Percentiles rank a stretch among this genome's conserved stretches.
Evolutionary conservation across 2,888 invertebrate species (phyloP).

Genomic region (Drosophila rellima): DNA sequence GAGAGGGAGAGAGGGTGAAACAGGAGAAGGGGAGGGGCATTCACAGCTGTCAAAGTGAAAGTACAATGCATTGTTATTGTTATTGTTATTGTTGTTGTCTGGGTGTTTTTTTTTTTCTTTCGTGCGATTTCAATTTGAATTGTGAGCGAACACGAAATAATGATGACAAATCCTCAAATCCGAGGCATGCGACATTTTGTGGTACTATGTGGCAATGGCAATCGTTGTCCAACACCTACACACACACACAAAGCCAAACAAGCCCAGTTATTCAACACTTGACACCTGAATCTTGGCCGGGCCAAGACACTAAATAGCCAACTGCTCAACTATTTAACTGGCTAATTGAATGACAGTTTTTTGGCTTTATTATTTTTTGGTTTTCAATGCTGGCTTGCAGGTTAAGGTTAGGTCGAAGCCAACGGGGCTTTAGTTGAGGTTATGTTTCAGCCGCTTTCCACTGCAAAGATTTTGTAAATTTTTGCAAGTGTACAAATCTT

Average conservation of each 20-base stretch:
- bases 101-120: conserved; percentile 30
- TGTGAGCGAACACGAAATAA: conserved; percentile 43
- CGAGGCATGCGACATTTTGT: conserved; percentile 6
- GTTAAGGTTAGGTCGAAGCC: conserved; percentile 25
- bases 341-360: conserved; percentile 5
- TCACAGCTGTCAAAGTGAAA: conserved; percentile 62
- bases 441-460: neutral
- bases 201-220: conserved; percentile 23
- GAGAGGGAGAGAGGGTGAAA: neutral
- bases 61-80: conserved; percentile 49
- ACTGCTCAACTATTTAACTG: conserved; percentile 3
- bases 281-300: conserved; percentile 18
- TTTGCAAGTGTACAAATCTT: too few relatives aligned
- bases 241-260: conserved; percentile 3
- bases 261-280: conserved; percentile 43
- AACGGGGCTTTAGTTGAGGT: conserved; percentile 2
- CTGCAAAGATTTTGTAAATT: too few relatives aligned
- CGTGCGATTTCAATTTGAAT: conserved; percentile 50
- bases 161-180: conserved; percentile 34
- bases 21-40: neutral
- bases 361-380: neutral
- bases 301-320: neutral
- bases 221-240: conserved; percentile 15
- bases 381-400: conserved; percentile 4
- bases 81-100: conserved; percentile 13